Evolutionary conservation across 2,797 vertebrate genomes (phyloP).

Genomic region (Poliocrania exsul): DNA sequence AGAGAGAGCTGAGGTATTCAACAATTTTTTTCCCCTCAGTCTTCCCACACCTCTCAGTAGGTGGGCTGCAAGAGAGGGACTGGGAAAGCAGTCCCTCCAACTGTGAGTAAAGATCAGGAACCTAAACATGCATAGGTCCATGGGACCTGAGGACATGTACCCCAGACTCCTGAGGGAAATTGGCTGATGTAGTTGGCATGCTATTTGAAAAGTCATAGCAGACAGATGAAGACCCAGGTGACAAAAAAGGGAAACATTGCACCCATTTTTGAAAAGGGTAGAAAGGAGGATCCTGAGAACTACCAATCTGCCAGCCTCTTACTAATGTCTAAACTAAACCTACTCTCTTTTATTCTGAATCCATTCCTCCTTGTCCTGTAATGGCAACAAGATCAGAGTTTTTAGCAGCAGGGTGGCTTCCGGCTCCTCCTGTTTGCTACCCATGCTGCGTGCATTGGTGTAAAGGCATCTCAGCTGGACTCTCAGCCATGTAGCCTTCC

Average conservation of each 20-base stretch:
- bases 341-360: not conserved
- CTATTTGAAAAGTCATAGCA: not conserved
- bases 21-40: not conserved
- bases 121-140: not conserved
- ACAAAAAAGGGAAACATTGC: not conserved
- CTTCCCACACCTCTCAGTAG: not conserved
- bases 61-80: not conserved
- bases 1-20: not conserved
- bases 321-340: not conserved
- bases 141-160: not conserved
- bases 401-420: not conserved
- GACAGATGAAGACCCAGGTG: not conserved
- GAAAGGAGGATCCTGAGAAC: not conserved
- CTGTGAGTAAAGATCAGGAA: not conserved
- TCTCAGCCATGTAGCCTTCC: not conserved
- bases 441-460: not conserved
- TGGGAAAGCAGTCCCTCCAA: not conserved
- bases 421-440: not conserved
- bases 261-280: not conserved
- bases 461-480: not conserved
- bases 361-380: not conserved
- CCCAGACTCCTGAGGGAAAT: not conserved
- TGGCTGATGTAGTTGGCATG: not conserved
- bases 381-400: not conserved
- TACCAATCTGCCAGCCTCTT: not conserved